phyloP scores from a whole-genome alignment of 2,888 invertebrate species.

The Subacronicta megacephala region DNA sequence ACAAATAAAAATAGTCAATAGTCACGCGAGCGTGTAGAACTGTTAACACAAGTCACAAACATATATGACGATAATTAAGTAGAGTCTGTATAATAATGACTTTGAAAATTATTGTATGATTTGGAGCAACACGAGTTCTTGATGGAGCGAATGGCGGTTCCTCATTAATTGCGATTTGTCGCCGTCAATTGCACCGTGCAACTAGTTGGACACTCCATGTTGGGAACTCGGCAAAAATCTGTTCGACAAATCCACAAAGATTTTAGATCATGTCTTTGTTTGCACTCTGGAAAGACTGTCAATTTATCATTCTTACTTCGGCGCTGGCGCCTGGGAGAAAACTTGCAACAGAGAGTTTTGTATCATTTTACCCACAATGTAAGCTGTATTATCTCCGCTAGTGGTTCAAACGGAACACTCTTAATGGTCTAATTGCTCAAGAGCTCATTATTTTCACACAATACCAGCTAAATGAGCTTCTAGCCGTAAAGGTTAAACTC shows the following conservation, averaged over 20 bases:
- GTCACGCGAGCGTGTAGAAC: slow-evolving; percentile 52
- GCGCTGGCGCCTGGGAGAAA: slow-evolving; percentile 1
- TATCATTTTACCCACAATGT: slow-evolving; percentile 3
- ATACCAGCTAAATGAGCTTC: slow-evolving; percentile 25
- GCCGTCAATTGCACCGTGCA: slow-evolving; percentile 23
- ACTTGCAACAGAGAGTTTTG: slow-evolving; percentile 6
- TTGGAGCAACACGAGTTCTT: slow-evolving; percentile 12
- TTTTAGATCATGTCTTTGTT: not conserved
- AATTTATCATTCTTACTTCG: slow-evolving; percentile 2
- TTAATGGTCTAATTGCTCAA: slow-evolving; percentile 24
- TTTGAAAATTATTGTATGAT: slow-evolving; percentile 39
- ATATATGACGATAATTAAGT: slow-evolving; percentile 49
- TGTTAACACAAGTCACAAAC: no score
- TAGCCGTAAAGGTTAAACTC: slow-evolving; percentile 29
- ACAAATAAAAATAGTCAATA: slow-evolving; percentile 34
- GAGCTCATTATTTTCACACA: slow-evolving; percentile 25
- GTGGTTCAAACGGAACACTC: slow-evolving; percentile 9
- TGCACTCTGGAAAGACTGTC: slow-evolving; percentile 2
- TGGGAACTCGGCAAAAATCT: slow-evolving; percentile 23
- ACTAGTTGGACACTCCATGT: slow-evolving; percentile 9
- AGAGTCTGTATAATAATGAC: slow-evolving; percentile 25
- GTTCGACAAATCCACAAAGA: not conserved
- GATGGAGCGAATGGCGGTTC: slow-evolving; percentile 15
- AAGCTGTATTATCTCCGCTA: not conserved
- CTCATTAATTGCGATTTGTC: slow-evolving; percentile 15